phyloP scores from a whole-genome alignment of 35 echinoderm and acorn worm genomes.

The Hemicentrotus pulcherrimus region DNA sequence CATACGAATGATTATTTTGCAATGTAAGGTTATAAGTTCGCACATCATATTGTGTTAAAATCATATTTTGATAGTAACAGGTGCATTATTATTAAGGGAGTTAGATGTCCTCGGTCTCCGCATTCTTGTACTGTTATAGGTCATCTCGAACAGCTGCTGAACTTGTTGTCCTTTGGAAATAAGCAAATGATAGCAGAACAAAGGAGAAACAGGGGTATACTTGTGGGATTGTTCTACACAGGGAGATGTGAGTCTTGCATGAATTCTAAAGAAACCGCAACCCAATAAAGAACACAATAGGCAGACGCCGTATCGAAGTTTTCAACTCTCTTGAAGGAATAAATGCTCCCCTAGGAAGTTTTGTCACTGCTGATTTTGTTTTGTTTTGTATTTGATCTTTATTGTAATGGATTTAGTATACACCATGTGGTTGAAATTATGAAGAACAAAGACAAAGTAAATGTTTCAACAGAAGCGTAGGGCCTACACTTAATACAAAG shows the following conservation, averaged over 20 bases:
- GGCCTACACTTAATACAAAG: too few species aligned
- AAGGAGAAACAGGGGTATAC: not conserved
- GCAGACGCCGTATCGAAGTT: not conserved
- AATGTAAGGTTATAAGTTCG: not conserved
- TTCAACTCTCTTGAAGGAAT: too few species aligned
- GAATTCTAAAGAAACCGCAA: not conserved
- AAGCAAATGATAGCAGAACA: not conserved
- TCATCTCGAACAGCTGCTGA: not conserved
- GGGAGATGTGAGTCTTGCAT: too few species aligned
- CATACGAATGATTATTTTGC: not conserved
- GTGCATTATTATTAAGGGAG: not conserved
- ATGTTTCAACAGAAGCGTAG: too few species aligned
- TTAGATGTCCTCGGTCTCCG: not conserved
- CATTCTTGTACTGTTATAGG: not conserved
- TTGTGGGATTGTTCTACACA: not conserved
- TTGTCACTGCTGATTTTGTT: too few species aligned
- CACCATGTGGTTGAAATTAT: too few species aligned
- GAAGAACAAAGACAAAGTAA: too few species aligned
- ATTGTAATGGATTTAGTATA: too few species aligned
- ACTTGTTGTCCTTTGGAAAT: not conserved
- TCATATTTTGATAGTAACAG: conserved; percentile 1
- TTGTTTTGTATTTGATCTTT: too few species aligned
- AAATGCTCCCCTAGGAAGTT: too few species aligned
- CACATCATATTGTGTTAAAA: not conserved
- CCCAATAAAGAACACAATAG: not conserved